Conservation (phyloP, 2,797 vertebrate species). For the Sphaeramia orbicularis region DNA sequence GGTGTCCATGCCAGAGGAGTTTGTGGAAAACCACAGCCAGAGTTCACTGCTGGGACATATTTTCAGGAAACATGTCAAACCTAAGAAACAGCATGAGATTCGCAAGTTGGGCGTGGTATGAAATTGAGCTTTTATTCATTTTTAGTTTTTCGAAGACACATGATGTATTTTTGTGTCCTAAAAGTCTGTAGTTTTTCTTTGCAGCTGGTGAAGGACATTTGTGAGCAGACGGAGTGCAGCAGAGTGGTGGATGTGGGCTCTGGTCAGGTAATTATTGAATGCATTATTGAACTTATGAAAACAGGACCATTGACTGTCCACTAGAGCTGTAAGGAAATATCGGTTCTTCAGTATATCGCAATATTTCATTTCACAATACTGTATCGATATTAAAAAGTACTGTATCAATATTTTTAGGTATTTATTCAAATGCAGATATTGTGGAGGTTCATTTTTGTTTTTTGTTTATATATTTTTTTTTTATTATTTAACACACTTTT, state of each 20-base stretch:
- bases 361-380: too few relatives aligned
- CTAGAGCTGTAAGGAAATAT: too few relatives aligned
- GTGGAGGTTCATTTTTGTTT: too few relatives aligned
- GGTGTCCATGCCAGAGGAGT: constrained; percentile 86
- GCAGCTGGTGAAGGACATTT: constrained; percentile 90
- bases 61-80: constrained; percentile 93
- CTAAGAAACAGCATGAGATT: constrained; percentile 97
- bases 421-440: too few relatives aligned
- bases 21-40: constrained; percentile 89
- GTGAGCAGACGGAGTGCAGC: constrained; percentile 83
- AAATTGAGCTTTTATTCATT: background rate
- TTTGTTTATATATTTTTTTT: too few relatives aligned
- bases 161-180: background rate
- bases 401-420: too few relatives aligned
- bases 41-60: constrained; percentile 88
- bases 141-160: too few relatives aligned
- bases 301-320: too few relatives aligned
- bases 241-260: constrained; percentile 92
- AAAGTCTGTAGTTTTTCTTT: background rate
- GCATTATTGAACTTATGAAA: too few relatives aligned
- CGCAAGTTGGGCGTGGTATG: constrained; percentile 84
- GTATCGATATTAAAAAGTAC: too few relatives aligned
- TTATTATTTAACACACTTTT: too few relatives aligned
- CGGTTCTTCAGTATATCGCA: too few relatives aligned
- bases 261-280: constrained; percentile 92